Base-by-base conservation (phyloP, 2,113 vertebrate genomes). In the Eulemur rufifrons region DNA sequence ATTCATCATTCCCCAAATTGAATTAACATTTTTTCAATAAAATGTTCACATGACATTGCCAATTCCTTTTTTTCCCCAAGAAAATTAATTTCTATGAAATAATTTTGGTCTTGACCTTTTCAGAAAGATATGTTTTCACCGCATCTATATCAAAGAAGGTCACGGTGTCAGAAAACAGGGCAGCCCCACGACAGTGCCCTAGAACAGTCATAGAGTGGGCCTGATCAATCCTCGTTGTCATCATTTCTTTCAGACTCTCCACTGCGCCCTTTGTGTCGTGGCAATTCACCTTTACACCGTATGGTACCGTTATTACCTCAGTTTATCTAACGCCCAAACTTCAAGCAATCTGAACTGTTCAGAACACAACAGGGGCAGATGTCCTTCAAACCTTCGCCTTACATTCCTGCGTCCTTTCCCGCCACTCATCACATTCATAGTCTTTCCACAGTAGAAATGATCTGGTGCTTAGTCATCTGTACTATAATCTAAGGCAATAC, bases 81-180 rank as follows among this genome's bases (percentile, higher is more conserved):
- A 87, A 97, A 96, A 97, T 96, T 81, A 93, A 93, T 96, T 96
- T 87, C 66, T 85, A 37, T 89, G 81, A 82, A 96, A 96, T 87
- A 63, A 92, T 92, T 94, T 89, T 89, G 64, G 15, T 85, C 76
- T 85, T 96, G 93, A 92, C 91, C 95, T 97, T 97, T 97, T 71
- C 94, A 73, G 68, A 85, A 95, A 97, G 90, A 93, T 94, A 42
- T 27, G n/a, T 94, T 95, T 97, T 92, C 84, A 76, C 73, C 84
- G 66, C 29, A 25, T 94, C 74, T 94, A 3, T 81, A 77, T 93
- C 95, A 77, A 81, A 93, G 86, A 87, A 96, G 94, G 97, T 95
- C 96, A 91, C 77, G 18, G 78, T 88, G 91, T 91, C 95, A 89
- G 91, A 45, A 89, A 5, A 66, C 34, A 63, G 83, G 86, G 86